phyloP scores from a whole-genome alignment of 1,140 invertebrate genomes.

The Euura saliciscinereae region DNA sequence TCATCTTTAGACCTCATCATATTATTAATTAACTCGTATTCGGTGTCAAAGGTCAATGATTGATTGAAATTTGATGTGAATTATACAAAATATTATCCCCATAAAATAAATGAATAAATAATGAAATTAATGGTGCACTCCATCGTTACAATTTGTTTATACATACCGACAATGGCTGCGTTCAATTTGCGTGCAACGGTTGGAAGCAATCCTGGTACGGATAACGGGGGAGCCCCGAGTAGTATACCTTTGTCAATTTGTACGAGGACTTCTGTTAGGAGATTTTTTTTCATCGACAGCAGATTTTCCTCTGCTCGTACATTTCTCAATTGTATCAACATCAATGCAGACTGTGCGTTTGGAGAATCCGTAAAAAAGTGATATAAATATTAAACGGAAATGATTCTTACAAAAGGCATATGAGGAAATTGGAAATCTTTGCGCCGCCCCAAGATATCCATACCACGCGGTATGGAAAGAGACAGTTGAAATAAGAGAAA shows the following conservation, averaged over 20 bases:
- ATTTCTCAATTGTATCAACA: slow-evolving; percentile 40
- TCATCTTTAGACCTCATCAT: too few relatives aligned
- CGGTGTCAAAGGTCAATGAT: slow-evolving; percentile 16
- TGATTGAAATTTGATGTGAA: slow-evolving; percentile 20
- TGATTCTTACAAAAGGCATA: too few relatives aligned
- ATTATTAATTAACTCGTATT: too few relatives aligned
- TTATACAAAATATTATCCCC: slow-evolving; percentile 18
- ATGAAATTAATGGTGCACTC: not conserved
- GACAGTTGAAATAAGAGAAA: too few relatives aligned
- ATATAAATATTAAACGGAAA: slow-evolving; percentile 9
- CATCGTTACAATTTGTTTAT: slow-evolving; percentile 7
- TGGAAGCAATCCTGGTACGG: slow-evolving; percentile 59
- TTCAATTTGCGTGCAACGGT: slow-evolving; percentile 61
- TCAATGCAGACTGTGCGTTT: slow-evolving; percentile 36
- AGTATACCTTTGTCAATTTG: slow-evolving; percentile 83
- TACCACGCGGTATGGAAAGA: too few relatives aligned
- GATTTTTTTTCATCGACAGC: slow-evolving; percentile 21
- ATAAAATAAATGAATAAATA: slow-evolving; percentile 10
- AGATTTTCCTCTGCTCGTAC: slow-evolving; percentile 14
- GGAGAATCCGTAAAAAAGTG: slow-evolving; percentile 18
- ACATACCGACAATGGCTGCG: slow-evolving; percentile 36
- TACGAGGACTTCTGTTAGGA: slow-evolving; percentile 65
- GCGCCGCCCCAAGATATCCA: too few relatives aligned
- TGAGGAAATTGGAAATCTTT: too few relatives aligned
- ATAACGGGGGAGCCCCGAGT: slow-evolving; percentile 73